phyloP scores from a whole-genome alignment of 2,797 vertebrate species.

The Protonibea diacanthus region DNA sequence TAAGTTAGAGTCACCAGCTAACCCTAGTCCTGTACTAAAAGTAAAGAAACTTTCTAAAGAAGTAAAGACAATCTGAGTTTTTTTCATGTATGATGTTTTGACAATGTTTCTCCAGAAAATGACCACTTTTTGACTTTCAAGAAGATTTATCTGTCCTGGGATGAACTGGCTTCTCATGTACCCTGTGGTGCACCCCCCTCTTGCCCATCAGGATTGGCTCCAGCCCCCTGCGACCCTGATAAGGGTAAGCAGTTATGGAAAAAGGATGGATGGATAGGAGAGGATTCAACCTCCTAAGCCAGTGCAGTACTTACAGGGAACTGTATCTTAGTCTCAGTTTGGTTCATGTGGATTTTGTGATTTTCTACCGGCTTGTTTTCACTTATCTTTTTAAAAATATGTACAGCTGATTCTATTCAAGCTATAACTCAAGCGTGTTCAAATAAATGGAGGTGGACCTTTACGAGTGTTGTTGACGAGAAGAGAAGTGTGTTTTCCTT shows the following conservation, averaged over 20 bases:
- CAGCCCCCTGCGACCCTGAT: too few species aligned
- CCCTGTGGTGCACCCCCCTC: too few species aligned
- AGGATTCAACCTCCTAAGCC: neutral
- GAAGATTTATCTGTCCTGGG: neutral
- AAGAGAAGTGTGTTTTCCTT: slow-evolving; percentile 9
- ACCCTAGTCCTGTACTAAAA: too few species aligned
- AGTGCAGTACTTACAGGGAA: too few species aligned
- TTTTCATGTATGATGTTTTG: neutral
- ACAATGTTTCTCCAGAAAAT: too few species aligned
- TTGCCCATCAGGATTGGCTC: too few species aligned
- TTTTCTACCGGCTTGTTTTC: neutral
- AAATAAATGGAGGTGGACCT: neutral
- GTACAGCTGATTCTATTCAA: neutral
- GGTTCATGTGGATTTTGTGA: neutral
- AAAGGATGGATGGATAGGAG: too few species aligned
- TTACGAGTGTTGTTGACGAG: neutral
- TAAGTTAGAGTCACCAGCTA: too few species aligned
- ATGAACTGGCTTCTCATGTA: too few species aligned
- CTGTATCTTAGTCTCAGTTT: neutral
- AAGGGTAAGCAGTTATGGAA: too few species aligned
- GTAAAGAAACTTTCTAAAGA: too few species aligned
- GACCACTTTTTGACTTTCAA: neutral
- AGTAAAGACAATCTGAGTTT: too few species aligned
- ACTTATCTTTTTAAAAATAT: neutral
- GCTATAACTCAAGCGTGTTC: neutral